phyloP scores from a whole-genome alignment of 2,113 vertebrate genomes.

The Myotis lucifugus region DNA sequence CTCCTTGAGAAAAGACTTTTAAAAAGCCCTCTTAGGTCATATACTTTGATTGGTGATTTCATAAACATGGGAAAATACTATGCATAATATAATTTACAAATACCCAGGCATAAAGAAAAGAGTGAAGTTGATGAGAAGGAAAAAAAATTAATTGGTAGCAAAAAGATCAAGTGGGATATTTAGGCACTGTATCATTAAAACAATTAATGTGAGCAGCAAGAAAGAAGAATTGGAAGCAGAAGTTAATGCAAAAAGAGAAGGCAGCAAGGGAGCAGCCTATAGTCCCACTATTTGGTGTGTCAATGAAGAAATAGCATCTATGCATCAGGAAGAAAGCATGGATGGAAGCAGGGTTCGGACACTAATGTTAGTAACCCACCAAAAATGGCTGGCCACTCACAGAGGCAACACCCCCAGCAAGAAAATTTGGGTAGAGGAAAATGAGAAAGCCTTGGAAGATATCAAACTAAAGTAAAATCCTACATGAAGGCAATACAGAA shows the following conservation, averaged over 20 bases:
- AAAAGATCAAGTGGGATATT: neutral
- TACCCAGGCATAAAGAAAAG: neutral
- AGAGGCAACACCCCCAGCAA: neutral
- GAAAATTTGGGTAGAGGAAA: neutral
- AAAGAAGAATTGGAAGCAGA: neutral
- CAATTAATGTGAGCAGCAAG: neutral
- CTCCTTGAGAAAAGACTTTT: neutral
- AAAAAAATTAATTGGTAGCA: neutral
- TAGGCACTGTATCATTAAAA: neutral
- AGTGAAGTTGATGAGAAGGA: neutral
- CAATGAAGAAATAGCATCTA: neutral
- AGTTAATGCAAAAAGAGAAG: constrained; percentile 45
- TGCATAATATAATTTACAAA: constrained; percentile 42
- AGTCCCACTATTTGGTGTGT: neutral
- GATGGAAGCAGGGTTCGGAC: neutral
- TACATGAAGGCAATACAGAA: neutral
- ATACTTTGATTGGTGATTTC: neutral
- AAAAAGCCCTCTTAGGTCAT: neutral
- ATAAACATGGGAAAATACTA: neutral
- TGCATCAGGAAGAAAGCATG: constrained; percentile 1
- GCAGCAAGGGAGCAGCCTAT: neutral
- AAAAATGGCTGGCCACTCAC: neutral
- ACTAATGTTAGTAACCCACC: neutral
- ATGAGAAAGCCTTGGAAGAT: neutral
- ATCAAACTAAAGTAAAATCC: neutral